Base-by-base conservation (phyloP, 2,113 vertebrate species). In the Tachysurus fulvidraco region DNA sequence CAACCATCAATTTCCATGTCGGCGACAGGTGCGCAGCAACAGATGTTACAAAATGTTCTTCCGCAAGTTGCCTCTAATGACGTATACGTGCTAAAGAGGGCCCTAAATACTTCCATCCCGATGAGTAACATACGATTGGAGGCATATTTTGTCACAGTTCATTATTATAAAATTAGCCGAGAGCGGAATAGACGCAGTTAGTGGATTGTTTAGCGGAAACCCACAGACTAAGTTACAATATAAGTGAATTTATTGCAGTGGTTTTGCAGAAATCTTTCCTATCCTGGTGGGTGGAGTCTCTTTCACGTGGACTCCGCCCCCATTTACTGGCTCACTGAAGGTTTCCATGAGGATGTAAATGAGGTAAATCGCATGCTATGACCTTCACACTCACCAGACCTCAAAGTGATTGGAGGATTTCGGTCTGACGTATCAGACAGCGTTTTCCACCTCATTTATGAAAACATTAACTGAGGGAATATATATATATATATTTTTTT, bases 1-100 rank as follows among this genome's bases (percentile, higher is more conserved):
- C 78, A 60, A 80, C 54, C 55, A 41, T 41, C 78, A 80, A 80
- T 80, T 80, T 80, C 54, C 78, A 80, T 80, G 28, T 25, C 2
- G 21, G 55, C 4, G 54, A 60, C 78, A 79, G 77, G 77, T 79
- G 77, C 57, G 77, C 52, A 41, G 54, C 30, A 80, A 59, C 52
- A 57, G 77, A 57, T 55, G 55, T 80, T 59, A 23, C 10, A 41
- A 80, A 80, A 36, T 4, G 28, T 36, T 59, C 28, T 80, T 80
- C 78, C 19, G 28, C 44, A 41, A 12, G 28, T 57, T 79, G 52
- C 77, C 21, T 59, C 30, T 30, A 80, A 23, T 80, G 19, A 80
- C 5, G 23, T 59, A 41, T 59, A 23, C 10, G 5, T 25, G 41
- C 78, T 59, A 59, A 60, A 80, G 78, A 80, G 78, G 78, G 78